Evolutionary conservation across 2,888 invertebrate genomes (phyloP), one percentile per base, ranked within the genome.

Genomic region (Deroplatys truncata): DNA sequence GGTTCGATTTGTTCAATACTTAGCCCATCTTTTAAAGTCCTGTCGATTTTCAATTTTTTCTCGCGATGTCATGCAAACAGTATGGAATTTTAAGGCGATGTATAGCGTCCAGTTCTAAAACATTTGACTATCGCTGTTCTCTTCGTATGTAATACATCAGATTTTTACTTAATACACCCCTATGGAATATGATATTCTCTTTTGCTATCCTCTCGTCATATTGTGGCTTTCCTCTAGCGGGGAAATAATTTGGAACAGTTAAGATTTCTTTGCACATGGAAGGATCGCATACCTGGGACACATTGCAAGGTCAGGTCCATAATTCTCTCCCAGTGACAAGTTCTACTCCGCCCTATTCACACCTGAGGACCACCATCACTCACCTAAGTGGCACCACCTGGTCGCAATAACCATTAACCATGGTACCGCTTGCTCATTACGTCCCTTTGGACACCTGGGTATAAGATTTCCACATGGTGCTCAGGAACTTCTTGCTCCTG

Each of bases 331-430:
- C 25, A 25, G 29, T 29, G 49, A 13, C 31, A 72, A 25, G 56
- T 72, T 72, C 7, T 25, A 20, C 56, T 25, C 89, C 89, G 84
- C 87, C 87, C 28, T 29, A 43, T 89, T 88, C 87, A 89, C 89
- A 88, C 89, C 89, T 89, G 89, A 86, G 87, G 86, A 86, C 56
- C 56, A 72, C 56, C 56, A 72, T 72, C 56, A 72, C 56, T 72
- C 25, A 72, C 56, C 7, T 56, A 16, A 56, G 35, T 35, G 35
- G 35, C 56, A 72, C 20, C 56, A 72, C 56, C 56, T 72, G 56
- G 56, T 25, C 56, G 56, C 56, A 72, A 72, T 72, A 72, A 72
- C 56, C 56, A 72, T 72, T 72, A 72, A 72, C 56, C 56, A 72
- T 72, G 56, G 56, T 20, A 56, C 16, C 0, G 16, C 56, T 72